These are phyloP conservation scores for Brachyalestes nurse DNA, from an alignment of 2,797 vertebrate species.

Conservation along the genomic window DNA sequence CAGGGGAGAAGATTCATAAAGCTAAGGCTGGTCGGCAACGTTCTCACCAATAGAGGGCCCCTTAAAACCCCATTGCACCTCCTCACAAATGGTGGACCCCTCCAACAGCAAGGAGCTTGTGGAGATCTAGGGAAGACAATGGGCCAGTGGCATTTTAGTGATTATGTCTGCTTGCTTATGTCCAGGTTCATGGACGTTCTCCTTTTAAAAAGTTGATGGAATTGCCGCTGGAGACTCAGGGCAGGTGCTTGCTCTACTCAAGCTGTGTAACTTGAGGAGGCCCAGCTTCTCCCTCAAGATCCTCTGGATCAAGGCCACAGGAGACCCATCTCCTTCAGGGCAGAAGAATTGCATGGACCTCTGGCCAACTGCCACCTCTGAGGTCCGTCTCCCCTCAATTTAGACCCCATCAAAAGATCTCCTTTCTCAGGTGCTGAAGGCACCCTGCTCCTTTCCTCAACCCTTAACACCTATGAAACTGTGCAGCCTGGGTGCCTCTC, in stretches of 20 bases:
- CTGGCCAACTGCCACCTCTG: constrained; percentile 49
- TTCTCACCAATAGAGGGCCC: constrained; percentile 57
- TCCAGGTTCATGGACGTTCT: constrained; percentile 61
- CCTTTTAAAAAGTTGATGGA: constrained; percentile 63
- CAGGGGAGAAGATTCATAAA: constrained; percentile 79
- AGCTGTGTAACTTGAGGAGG: constrained; percentile 68
- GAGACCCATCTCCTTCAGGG: constrained; percentile 38
- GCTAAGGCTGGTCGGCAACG: constrained; percentile 71
- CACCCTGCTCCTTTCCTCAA: constrained; percentile 51
- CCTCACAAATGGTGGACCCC: constrained; percentile 66
- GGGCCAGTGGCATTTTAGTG: constrained; percentile 53
- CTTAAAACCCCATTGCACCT: constrained; percentile 51
- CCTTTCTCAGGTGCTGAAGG: constrained; percentile 66
- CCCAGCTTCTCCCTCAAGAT: constrained; percentile 51
- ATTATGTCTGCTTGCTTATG: constrained; percentile 64
- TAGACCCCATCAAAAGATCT: constrained; percentile 70
- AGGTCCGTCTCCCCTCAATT: constrained; percentile 58
- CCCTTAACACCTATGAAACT: constrained; percentile 66
- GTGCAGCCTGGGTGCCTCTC: constrained; percentile 36
- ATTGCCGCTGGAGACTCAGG: constrained; percentile 60
- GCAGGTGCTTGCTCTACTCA: constrained; percentile 68
- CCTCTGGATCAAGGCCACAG: constrained; percentile 51
- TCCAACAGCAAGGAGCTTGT: constrained; percentile 53
- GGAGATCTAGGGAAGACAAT: constrained; percentile 25
- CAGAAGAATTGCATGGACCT: constrained; percentile 39